phyloP scores from a whole-genome alignment of 2,113 vertebrate species.

The Nannospalax galili region DNA sequence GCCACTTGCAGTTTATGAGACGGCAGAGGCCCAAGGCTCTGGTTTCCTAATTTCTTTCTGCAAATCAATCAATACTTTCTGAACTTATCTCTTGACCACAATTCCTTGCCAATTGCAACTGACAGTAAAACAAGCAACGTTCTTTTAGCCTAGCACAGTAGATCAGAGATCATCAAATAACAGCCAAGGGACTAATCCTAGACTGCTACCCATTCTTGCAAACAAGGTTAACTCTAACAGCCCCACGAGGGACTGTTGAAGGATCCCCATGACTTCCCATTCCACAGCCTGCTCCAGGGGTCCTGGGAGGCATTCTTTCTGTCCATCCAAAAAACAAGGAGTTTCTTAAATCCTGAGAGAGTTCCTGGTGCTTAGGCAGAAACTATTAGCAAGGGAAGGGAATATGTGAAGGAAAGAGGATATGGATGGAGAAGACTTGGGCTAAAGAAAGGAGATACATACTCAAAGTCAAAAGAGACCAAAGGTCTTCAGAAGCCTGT shows the following conservation, averaged over 20 bases:
- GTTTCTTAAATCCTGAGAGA: neutral
- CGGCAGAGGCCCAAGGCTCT: neutral
- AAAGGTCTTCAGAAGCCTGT: conserved; percentile 55
- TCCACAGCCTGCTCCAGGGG: neutral
- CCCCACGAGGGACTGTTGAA: neutral
- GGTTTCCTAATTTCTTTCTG: neutral
- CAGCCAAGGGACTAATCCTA: neutral
- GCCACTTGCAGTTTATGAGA: neutral
- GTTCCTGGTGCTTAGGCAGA: neutral
- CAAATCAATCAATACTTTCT: neutral
- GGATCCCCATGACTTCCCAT: neutral
- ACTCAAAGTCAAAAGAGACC: neutral
- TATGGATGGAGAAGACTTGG: neutral
- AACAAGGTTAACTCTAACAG: neutral
- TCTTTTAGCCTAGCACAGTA: neutral
- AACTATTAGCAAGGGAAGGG: neutral
- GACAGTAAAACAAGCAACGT: neutral
- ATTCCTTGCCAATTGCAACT: conserved; percentile 1
- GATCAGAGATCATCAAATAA: neutral
- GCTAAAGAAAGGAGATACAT: conserved; percentile 18
- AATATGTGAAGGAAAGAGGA: neutral
- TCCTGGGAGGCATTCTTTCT: neutral
- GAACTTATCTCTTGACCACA: neutral
- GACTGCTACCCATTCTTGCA: neutral
- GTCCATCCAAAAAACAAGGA: neutral